These are phyloP conservation scores for Orthosia gothica DNA, from an alignment of 2,888 invertebrate genomes.

Conservation along the genomic window DNA sequence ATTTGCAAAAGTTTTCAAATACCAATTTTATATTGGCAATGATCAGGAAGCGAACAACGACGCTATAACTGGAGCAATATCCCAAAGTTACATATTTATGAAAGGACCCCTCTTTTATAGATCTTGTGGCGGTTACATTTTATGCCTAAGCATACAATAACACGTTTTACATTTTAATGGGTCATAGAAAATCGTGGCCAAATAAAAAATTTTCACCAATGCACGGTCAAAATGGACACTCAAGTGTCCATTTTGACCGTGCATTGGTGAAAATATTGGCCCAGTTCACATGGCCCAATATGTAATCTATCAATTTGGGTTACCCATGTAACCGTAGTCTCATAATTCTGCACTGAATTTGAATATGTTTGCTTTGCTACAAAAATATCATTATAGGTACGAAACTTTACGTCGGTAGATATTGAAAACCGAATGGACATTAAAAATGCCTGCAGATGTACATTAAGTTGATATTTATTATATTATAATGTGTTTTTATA, in stretches of 20 bases:
- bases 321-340: not conserved
- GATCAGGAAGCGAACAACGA: slow-evolving; percentile 63
- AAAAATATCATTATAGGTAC: slow-evolving; percentile 20
- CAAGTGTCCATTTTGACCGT: slow-evolving; percentile 1
- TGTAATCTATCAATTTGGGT: slow-evolving; percentile 20
- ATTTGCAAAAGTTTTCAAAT: slow-evolving; percentile 27
- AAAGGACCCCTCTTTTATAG: slow-evolving; percentile 79
- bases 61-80: slow-evolving; percentile 79
- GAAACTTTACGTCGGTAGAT: not conserved
- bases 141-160: slow-evolving; percentile 61
- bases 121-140: slow-evolving; percentile 72
- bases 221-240: no score
- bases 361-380: slow-evolving; percentile 16
- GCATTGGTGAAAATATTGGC: slow-evolving; percentile 25
- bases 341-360: slow-evolving; percentile 7
- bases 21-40: slow-evolving; percentile 73
- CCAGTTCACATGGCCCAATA: slow-evolving; percentile 10
- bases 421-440: slow-evolving; percentile 7
- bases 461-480: not conserved
- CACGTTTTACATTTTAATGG: slow-evolving; percentile 62
- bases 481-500: not conserved
- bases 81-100: slow-evolving; percentile 82
- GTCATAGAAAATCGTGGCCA: slow-evolving; percentile 27
- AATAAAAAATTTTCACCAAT: no score
- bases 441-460: not conserved